Percentiles rank a stretch among this genome's conserved stretches.
Conservation (phyloP, 2,888 invertebrate genomes). For the Sarcophaga carnaria region DNA sequence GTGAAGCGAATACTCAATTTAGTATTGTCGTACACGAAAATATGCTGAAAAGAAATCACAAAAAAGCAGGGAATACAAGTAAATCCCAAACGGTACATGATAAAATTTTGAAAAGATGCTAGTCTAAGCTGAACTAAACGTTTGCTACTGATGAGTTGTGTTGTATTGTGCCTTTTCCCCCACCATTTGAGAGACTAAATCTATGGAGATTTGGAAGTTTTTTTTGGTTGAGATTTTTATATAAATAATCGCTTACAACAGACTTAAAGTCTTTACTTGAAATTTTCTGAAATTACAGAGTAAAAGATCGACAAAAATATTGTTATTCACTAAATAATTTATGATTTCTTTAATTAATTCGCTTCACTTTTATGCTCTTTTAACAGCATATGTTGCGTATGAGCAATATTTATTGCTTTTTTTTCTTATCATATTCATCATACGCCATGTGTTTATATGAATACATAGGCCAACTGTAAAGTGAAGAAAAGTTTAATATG, state of each 20-base stretch:
- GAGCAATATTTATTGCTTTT: too few species aligned
- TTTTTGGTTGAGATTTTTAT: background rate
- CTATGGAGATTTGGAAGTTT: background rate
- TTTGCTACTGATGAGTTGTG: background rate
- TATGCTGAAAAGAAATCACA: constrained; percentile 2
- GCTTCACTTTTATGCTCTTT: background rate
- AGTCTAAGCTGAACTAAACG: constrained; percentile 26
- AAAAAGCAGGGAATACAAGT: constrained; percentile 3
- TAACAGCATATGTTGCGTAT: background rate
- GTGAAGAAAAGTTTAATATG: too few species aligned
- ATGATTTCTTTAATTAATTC: too few species aligned
- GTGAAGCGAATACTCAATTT: background rate
- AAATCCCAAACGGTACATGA: constrained; percentile 38
- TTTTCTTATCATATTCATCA: too few species aligned
- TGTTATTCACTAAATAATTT: too few species aligned
- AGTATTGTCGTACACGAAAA: background rate
- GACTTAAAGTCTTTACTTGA: too few species aligned
- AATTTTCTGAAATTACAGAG: too few species aligned
- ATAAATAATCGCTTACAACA: background rate
- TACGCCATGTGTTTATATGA: too few species aligned
- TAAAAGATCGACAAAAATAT: too few species aligned
- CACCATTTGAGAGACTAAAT: background rate
- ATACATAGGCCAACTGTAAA: too few species aligned
- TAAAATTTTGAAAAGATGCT: constrained; percentile 33
- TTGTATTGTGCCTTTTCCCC: too few species aligned